Conservation (phyloP, 2,888 invertebrate species). For the Ommatoiulus sabulosus region DNA sequence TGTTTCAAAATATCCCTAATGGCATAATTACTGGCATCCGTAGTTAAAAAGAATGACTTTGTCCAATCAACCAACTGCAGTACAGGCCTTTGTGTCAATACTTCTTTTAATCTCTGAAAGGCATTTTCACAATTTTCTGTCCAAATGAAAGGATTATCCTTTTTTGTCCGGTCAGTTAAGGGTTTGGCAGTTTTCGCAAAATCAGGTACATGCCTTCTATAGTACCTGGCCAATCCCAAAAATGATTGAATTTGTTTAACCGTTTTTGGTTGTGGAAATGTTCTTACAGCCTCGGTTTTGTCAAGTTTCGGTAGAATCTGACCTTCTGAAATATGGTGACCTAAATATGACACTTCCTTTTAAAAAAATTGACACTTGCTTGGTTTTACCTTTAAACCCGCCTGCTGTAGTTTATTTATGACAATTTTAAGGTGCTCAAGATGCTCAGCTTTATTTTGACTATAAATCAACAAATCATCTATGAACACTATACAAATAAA, state of each 20-base stretch:
- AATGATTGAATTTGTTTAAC: no score
- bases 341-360: slow-evolving; percentile 56
- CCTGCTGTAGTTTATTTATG: background rate
- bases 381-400: background rate
- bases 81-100: background rate
- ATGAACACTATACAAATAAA: background rate
- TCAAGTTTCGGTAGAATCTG: slow-evolving; percentile 56
- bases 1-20: background rate
- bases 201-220: no score
- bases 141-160: background rate
- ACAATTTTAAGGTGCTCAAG: background rate
- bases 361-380: slow-evolving; percentile 39
- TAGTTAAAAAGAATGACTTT: background rate
- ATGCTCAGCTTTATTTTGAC: background rate
- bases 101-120: background rate
- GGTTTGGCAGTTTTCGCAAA: no score
- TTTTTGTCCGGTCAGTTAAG: background rate
- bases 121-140: background rate
- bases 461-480: background rate
- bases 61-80: slow-evolving; percentile 26
- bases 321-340: slow-evolving; percentile 57
- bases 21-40: background rate
- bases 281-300: slow-evolving; percentile 56
- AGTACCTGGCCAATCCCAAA: no score
- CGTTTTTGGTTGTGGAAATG: no score